Conservation (phyloP, 2,888 invertebrate species). For the Pinctada fucata region DNA sequence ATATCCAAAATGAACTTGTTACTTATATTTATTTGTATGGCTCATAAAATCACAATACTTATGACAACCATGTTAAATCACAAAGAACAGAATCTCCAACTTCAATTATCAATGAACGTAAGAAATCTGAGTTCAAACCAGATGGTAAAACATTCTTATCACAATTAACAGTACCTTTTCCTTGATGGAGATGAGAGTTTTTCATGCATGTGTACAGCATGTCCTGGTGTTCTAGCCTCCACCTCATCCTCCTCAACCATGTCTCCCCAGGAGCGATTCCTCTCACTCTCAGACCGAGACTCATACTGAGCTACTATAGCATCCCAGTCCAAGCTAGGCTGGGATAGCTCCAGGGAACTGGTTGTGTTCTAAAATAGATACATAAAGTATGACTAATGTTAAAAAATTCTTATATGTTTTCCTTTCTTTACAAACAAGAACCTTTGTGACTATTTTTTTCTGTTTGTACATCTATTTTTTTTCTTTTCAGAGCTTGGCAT, state of each 20-base stretch:
- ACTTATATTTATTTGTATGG: too few species aligned
- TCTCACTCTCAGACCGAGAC: constrained; percentile 32
- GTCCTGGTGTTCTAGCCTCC: constrained; percentile 87
- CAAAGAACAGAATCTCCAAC: too few species aligned
- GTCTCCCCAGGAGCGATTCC: constrained; percentile 84
- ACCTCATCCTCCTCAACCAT: constrained; percentile 80
- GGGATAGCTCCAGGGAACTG: constrained; percentile 62
- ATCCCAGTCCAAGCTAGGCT: constrained; percentile 69
- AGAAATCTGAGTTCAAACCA: too few species aligned
- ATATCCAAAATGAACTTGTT: too few species aligned
- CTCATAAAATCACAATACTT: background rate
- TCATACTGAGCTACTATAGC: constrained; percentile 71
- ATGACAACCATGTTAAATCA: background rate
- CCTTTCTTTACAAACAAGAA: too few species aligned
- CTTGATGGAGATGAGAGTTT: constrained; percentile 94
- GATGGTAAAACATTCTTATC: too few species aligned
- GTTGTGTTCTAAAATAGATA: constrained; percentile 61
- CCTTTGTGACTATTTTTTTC: too few species aligned
- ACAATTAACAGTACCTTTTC: constrained; percentile 82
- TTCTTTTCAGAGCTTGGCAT: too few species aligned
- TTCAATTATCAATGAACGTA: too few species aligned
- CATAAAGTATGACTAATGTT: too few species aligned
- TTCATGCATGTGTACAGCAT: constrained; percentile 94
- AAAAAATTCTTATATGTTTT: too few species aligned
- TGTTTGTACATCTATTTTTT: background rate